Evolutionary conservation across 1,140 invertebrate species (phyloP).

Genomic region (Saccostrea cuccullata): DNA sequence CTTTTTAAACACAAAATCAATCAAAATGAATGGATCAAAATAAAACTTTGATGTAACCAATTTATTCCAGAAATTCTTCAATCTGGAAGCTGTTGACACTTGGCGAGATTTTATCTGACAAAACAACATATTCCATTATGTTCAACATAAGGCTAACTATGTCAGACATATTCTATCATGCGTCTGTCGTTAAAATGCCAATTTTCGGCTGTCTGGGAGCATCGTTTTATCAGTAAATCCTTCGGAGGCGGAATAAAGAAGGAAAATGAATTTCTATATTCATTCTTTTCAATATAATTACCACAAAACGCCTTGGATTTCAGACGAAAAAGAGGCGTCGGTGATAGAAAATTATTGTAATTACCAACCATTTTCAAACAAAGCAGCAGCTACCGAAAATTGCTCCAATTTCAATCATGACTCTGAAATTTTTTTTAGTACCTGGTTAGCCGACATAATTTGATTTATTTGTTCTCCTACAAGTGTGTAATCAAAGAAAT

Average conservation of each 20-base stretch:
- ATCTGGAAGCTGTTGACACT: background rate
- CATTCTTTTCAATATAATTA: background rate
- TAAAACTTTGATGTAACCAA: too few relatives aligned
- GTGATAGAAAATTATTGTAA: background rate
- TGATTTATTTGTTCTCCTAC: background rate
- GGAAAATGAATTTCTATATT: background rate
- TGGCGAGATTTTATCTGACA: background rate
- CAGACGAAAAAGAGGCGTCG: background rate
- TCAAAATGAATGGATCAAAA: too few relatives aligned
- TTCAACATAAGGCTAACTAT: background rate
- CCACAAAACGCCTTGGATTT: background rate
- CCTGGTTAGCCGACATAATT: background rate
- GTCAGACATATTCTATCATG: background rate
- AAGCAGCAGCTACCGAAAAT: background rate
- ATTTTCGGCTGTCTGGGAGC: background rate
- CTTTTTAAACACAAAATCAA: too few relatives aligned
- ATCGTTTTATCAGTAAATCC: background rate
- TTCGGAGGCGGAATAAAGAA: background rate
- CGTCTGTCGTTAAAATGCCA: conserved; percentile 22
- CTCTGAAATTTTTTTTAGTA: background rate
- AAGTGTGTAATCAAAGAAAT: conserved; percentile 32
- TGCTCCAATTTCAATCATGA: background rate
- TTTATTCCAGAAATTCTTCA: background rate
- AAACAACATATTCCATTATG: background rate
- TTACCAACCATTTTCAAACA: background rate